Base-by-base conservation (phyloP, 1,140 invertebrate genomes). In the Frieseomelitta varia region DNA sequence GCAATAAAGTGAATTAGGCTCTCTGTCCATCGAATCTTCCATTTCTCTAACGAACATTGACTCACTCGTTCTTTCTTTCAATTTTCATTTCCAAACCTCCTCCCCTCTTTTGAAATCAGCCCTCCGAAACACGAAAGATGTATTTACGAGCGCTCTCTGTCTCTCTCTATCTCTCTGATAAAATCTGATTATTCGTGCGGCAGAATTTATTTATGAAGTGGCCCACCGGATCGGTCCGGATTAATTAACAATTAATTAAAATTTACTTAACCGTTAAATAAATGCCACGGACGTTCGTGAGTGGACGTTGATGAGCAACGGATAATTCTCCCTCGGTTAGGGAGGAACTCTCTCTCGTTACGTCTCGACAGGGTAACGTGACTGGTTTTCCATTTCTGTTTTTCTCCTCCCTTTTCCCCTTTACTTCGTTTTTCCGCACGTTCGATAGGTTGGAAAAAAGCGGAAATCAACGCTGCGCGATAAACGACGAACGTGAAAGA, bases 211-310 rank as follows among this genome's bases (percentile, higher is more conserved):
- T 79, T 72, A 79, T 39, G 21, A 19, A 27, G 4, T 61, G 47
- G 39, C 39, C 8, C 21, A 24, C 47, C 4, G 39, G 76, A 84
- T 72, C 72, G 61, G 65, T 61, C 19, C 21, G 24, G 27, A 84
- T 61, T 84, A 79, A 83, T 83, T 71, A 83, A 53, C 81, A 67
- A 83, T 79, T 82, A 82, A 84, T 84, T 79, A 71, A 84, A 79
- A 78, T 84, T 79, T 84, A 61, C 75, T 71, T 84, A 71, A 71
- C 65, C 75, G 81, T 71, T 84, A 79, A 84, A 84, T 69, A 84
- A 84, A 71, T 47, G 10, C 19, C 24, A 51, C 10, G 39, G 27
- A 51, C 27, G 56, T 58, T 53, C 1, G 72, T 47, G 39, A 47
- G 10, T 8, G 34, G 15, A n/a, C 56, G 74, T 63, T 76, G 56